phyloP scores from a whole-genome alignment of 2,888 invertebrate species.

The Yponomeuta plumbellus region DNA sequence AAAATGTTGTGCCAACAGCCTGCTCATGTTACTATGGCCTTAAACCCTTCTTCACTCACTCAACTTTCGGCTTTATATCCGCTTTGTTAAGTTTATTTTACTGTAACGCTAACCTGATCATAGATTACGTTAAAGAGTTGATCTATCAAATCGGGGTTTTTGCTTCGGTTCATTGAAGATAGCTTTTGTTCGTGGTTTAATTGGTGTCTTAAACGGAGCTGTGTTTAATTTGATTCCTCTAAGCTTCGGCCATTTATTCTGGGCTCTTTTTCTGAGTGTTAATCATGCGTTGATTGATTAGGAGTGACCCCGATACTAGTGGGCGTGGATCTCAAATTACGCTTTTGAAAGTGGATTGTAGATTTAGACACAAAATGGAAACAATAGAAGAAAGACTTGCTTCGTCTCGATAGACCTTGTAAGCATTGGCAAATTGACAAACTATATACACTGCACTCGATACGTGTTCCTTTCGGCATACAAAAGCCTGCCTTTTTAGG shows the following conservation, averaged over 20 bases:
- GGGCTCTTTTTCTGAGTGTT: slow-evolving; percentile 57
- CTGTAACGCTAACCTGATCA: slow-evolving; percentile 33
- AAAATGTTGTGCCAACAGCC: slow-evolving; percentile 76
- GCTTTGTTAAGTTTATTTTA: slow-evolving; percentile 26
- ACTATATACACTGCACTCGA: no score
- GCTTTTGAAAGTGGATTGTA: slow-evolving; percentile 38
- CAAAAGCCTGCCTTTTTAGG: no score
- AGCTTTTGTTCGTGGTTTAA: slow-evolving; percentile 72
- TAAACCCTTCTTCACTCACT: slow-evolving; percentile 12
- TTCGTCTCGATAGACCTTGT: slow-evolving; percentile 16
- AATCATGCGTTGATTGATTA: slow-evolving; percentile 73
- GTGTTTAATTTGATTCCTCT: slow-evolving; percentile 69
- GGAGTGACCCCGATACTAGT: slow-evolving; percentile 45
- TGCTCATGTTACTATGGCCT: slow-evolving; percentile 48
- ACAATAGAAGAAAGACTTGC: slow-evolving; percentile 15
- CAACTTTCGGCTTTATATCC: slow-evolving; percentile 30
- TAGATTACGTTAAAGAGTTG: slow-evolving; percentile 73
- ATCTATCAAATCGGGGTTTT: slow-evolving; percentile 68
- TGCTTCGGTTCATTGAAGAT: slow-evolving; percentile 66
- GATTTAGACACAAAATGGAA: slow-evolving; percentile 30
- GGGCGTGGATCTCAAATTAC: slow-evolving; percentile 46
- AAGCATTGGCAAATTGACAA: no score
- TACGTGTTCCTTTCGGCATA: no score
- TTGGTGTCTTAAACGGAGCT: slow-evolving; percentile 71
- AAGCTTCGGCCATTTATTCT: slow-evolving; percentile 64